Percentiles rank a stretch among this genome's conserved stretches.
These are phyloP conservation scores for Balaeniceps rex DNA, from an alignment of 2,113 vertebrate species.

Conservation along the genomic window DNA sequence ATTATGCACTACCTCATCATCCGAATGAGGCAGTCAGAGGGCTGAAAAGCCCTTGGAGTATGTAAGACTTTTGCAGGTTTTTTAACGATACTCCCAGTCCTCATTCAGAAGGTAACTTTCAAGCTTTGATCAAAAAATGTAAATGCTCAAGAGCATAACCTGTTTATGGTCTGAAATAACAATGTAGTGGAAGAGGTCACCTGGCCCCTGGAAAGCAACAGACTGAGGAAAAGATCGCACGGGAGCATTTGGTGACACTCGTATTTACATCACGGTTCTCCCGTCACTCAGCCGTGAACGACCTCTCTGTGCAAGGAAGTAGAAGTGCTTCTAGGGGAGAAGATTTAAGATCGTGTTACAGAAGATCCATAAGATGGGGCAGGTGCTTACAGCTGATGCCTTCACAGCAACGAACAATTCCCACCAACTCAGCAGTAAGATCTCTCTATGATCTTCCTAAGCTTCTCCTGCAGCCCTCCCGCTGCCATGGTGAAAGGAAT, in stretches of 20 bases:
- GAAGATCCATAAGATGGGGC: not conserved
- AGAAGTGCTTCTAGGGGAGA: not conserved
- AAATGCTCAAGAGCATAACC: not conserved
- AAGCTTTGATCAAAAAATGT: not conserved
- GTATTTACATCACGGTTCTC: not conserved
- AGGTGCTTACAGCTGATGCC: not conserved
- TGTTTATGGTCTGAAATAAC: not conserved
- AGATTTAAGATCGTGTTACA: not conserved
- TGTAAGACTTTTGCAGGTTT: not conserved
- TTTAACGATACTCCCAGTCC: not conserved
- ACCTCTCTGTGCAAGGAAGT: not conserved
- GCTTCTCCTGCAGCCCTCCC: not conserved
- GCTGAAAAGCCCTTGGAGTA: not conserved
- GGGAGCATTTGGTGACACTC: not conserved
- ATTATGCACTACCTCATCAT: not conserved
- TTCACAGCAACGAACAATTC: not conserved
- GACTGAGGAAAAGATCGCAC: not conserved
- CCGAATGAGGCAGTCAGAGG: not conserved
- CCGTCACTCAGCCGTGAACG: not conserved
- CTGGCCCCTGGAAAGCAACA: not conserved
- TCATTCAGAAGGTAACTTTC: not conserved
- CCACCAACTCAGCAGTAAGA: not conserved
- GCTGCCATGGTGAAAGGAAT: not conserved
- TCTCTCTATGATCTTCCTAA: not conserved
- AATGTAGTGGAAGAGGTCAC: not conserved